Percentiles rank a stretch among this genome's conserved stretches.
Evolutionary conservation across 2,797 vertebrate genomes (phyloP).

Genomic region (Molossus molossus): DNA sequence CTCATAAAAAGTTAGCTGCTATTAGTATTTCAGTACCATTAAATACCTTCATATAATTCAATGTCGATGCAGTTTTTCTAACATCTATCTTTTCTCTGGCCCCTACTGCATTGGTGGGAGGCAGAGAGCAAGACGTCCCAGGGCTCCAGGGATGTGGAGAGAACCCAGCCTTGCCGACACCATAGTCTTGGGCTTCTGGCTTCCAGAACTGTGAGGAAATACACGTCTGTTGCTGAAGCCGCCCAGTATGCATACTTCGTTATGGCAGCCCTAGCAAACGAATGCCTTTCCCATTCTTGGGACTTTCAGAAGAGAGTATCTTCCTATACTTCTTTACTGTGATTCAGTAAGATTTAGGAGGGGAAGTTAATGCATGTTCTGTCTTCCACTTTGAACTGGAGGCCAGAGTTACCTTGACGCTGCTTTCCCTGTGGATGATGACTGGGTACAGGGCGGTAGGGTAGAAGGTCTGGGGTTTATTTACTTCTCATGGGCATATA

Average conservation of each 20-base stretch:
- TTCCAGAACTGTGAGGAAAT: background rate
- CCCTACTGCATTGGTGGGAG: background rate
- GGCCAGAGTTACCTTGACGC: background rate
- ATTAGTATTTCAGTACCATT: background rate
- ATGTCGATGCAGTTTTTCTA: background rate
- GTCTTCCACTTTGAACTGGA: constrained; percentile 8
- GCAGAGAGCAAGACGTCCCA: background rate
- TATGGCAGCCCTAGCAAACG: background rate
- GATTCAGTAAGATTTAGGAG: background rate
- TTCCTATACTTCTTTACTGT: background rate
- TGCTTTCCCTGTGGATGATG: background rate
- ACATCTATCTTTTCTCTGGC: background rate
- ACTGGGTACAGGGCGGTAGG: background rate
- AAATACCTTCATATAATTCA: background rate
- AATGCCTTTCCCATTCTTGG: background rate
- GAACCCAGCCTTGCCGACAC: background rate
- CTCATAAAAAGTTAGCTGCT: background rate
- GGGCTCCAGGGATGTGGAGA: background rate
- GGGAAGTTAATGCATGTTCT: background rate
- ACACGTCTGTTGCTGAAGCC: background rate
- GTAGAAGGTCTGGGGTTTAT: background rate
- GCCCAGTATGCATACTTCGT: background rate
- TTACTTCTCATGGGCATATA: background rate
- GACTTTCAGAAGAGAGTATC: background rate
- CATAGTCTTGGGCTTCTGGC: background rate